Base-by-base conservation (phyloP, 2,797 vertebrate genomes). In the Psittacula echo region DNA sequence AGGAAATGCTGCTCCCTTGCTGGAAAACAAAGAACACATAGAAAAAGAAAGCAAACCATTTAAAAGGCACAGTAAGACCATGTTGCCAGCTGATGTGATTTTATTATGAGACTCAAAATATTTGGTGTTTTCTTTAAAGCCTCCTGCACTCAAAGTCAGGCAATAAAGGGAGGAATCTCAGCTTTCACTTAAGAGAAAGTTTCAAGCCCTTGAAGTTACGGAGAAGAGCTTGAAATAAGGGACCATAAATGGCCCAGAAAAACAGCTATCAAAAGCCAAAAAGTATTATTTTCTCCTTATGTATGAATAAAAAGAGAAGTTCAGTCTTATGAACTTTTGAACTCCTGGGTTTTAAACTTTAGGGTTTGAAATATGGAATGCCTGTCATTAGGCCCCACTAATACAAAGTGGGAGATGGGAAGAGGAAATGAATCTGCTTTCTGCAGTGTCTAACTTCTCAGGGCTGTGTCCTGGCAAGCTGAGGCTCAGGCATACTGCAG, bases 1-100 rank as follows among this genome's bases (percentile, higher is more conserved):
- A 98, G 32, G 98, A 97, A 64, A 98, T 94, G 34, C 82, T 96
- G 90, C 98, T 98, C 10, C 97, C 98, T 98, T 99, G 95, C 96
- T 96, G 96, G 53, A 95, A 96, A 71, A 95, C 26, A 96, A 90
- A 97, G 94, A 79, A 62, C 24, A 87, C 30, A 93, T 30, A 85
- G 48, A 79, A 77, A 88, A 95, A 94, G 48, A 95, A 97, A 87
- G 76, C 47, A 89, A 94, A 82, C 22, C 66, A 47, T 93, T 96
- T 91, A 90, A 96, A 85, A 91, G 66, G 79, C 37, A 78, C 54
- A 92, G 27, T 93, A 95, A 92, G 62, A 92, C 42, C 27, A 42
- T 84, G 62, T 80, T 95, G 90, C 86, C 93, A 95, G 70, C 81
- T 93, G 90, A 95, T 90, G 72, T 83, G 91, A 95, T 91, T 96